These are phyloP conservation scores for Meiosimyza platycephala DNA, from an alignment of 2,888 invertebrate species.

Conservation along the genomic window DNA sequence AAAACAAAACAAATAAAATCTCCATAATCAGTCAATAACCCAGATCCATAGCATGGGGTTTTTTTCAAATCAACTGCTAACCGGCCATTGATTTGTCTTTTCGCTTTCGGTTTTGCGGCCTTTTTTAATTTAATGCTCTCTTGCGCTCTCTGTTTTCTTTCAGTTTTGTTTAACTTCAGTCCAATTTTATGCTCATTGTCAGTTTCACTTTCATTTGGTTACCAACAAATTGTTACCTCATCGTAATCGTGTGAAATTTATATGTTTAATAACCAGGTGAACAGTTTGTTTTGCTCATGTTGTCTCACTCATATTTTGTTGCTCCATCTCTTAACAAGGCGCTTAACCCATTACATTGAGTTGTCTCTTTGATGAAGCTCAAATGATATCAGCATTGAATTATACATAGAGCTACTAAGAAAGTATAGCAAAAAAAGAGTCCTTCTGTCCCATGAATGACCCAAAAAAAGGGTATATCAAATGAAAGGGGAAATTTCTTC, in stretches of 20 bases:
- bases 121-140: no score
- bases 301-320: no score
- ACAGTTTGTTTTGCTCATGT: not conserved
- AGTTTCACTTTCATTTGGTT: constrained; percentile 55
- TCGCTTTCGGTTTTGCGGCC: no score
- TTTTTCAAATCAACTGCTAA: not conserved
- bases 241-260: constrained; percentile 14
- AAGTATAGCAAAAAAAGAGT: no score
- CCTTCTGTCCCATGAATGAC: no score
- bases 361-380: not conserved
- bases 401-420: no score
- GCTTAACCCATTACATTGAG: not conserved
- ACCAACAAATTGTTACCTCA: constrained; percentile 35
- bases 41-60: not conserved
- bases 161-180: not conserved
- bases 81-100: no score
- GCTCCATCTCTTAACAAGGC: not conserved
- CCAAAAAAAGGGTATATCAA: no score
- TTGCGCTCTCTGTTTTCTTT: no score
- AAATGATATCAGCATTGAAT: no score
- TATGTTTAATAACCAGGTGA: not conserved
- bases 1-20: not conserved
- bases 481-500: no score
- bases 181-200: constrained; percentile 22
- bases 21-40: constrained; percentile 24